Evolutionary conservation across 2,888 invertebrate species (phyloP).

Genomic region (Drosophila seclusa): DNA sequence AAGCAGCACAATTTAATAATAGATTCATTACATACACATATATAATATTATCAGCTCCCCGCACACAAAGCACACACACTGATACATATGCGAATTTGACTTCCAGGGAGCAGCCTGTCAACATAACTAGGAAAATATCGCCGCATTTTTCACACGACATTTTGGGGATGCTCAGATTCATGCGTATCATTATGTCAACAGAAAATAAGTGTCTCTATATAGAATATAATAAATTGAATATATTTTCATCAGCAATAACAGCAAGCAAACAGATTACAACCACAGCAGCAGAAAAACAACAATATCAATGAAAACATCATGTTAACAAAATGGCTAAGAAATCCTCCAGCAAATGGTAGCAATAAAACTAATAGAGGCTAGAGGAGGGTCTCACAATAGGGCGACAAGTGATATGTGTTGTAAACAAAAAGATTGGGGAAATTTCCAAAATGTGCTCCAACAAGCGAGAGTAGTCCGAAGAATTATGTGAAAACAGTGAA

Average conservation of each 20-base stretch:
- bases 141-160: slow-evolving; percentile 47
- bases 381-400: slow-evolving; percentile 28
- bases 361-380: slow-evolving; percentile 48
- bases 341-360: slow-evolving; percentile 44
- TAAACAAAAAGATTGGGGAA: slow-evolving; percentile 54
- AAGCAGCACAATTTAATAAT: slow-evolving; percentile 78
- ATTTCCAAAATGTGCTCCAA: slow-evolving; percentile 24
- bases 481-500: not conserved
- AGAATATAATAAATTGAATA: slow-evolving; percentile 77
- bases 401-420: slow-evolving; percentile 67
- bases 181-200: slow-evolving; percentile 69
- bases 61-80: slow-evolving; percentile 1
- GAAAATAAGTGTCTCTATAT: slow-evolving; percentile 75
- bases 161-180: slow-evolving; percentile 41
- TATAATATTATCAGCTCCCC: slow-evolving; percentile 38
- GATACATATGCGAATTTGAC: slow-evolving; percentile 24
- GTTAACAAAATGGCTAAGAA: slow-evolving; percentile 72
- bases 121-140: slow-evolving; percentile 52
- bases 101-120: slow-evolving; percentile 34
- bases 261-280: slow-evolving; percentile 61
- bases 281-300: slow-evolving; percentile 36
- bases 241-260: slow-evolving; percentile 76
- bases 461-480: slow-evolving; percentile 23
- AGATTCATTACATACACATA: slow-evolving; percentile 71
- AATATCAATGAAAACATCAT: slow-evolving; percentile 67